A percentile compares a stretch with the other conserved stretches of the same genome.
These are phyloP conservation scores for Cheiracanthium punctorium DNA, from an alignment of 2,888 invertebrate species.

Conservation along the genomic window DNA sequence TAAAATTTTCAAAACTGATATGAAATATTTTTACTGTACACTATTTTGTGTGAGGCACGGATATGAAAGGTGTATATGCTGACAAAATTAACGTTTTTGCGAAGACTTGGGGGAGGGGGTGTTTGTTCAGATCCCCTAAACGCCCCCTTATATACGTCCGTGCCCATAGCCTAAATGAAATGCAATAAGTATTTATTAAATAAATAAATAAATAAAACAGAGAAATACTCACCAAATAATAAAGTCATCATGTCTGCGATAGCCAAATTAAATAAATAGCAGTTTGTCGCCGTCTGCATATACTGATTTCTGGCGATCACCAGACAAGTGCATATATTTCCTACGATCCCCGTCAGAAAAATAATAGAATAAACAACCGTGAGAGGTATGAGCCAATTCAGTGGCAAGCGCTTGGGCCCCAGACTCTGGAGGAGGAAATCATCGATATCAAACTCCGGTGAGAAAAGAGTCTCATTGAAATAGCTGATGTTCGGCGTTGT, in stretches of 20 bases:
- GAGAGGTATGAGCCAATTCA: slow-evolving; percentile 74
- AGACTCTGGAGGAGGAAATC: slow-evolving; percentile 71
- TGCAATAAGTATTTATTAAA: too few relatives aligned
- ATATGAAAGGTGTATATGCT: too few relatives aligned
- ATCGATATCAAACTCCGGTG: slow-evolving; percentile 30
- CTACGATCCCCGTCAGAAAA: slow-evolving; percentile 74
- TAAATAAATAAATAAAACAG: background rate
- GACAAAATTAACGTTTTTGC: too few relatives aligned
- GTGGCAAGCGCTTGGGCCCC: slow-evolving; percentile 74
- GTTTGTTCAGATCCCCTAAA: too few relatives aligned
- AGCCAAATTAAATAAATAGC: slow-evolving; percentile 75
- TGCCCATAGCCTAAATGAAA: too few relatives aligned
- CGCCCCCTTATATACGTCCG: too few relatives aligned
- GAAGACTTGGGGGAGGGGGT: too few relatives aligned
- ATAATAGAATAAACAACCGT: slow-evolving; percentile 75
- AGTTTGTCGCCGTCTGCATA: slow-evolving; percentile 76
- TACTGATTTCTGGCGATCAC: slow-evolving; percentile 75
- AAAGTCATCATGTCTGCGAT: slow-evolving; percentile 75
- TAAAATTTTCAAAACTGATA: too few relatives aligned
- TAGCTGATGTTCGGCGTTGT: background rate
- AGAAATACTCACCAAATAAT: slow-evolving; percentile 74
- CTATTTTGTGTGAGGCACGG: too few relatives aligned
- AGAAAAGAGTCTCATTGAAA: background rate
- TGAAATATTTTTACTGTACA: too few relatives aligned
- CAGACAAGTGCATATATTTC: slow-evolving; percentile 75